Conservation (phyloP, 1,140 invertebrate genomes). For the Batillaria attramentaria region DNA sequence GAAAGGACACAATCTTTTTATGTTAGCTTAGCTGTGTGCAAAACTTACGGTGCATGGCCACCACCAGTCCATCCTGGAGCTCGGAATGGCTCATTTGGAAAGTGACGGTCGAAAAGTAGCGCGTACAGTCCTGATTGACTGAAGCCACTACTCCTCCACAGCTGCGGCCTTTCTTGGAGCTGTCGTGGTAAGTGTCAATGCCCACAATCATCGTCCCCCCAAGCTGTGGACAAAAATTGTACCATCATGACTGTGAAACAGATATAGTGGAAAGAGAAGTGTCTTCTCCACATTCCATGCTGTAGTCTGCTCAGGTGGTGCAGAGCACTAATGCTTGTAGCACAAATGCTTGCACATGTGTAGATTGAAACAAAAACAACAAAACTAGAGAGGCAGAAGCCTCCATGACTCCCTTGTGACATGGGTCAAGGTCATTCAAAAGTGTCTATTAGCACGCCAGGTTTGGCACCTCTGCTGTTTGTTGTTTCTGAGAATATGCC, state of each 20-base stretch:
- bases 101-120: conserved; percentile 83
- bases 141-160: conserved; percentile 86
- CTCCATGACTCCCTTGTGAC: no score
- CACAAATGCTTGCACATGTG: no score
- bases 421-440: no score
- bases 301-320: no score
- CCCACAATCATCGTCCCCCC: conserved; percentile 80
- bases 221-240: conserved; percentile 50
- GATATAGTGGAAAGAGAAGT: no score
- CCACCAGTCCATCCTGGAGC: conserved; percentile 55
- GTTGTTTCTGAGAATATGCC: no score
- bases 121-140: conserved; percentile 80
- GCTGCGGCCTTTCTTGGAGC: conserved; percentile 76
- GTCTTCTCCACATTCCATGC: no score
- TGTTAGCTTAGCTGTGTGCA: neutral
- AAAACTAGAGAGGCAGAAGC: no score
- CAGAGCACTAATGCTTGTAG: no score
- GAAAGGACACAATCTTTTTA: neutral
- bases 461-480: no score
- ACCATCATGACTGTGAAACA: neutral
- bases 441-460: no score
- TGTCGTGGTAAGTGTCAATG: conserved; percentile 90
- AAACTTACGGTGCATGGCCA: conserved; percentile 45
- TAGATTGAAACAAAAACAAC: no score
- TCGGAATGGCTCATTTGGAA: conserved; percentile 81